Conservation (phyloP, 2,888 invertebrate genomes). For the Stramonita haemastoma region DNA sequence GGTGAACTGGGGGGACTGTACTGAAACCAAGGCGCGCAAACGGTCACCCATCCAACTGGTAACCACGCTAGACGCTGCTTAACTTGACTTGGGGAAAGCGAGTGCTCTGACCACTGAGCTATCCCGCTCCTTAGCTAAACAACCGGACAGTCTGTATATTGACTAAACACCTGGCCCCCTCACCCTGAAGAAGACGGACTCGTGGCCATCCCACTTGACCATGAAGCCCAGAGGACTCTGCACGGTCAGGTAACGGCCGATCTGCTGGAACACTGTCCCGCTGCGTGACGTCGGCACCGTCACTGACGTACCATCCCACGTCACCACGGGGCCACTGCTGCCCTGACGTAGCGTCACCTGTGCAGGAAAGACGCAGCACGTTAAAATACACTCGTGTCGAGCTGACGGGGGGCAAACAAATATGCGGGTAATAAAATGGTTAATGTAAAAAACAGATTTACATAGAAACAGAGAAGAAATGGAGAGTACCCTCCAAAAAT, state of each 20-base stretch:
- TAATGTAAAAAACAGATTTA: too few species aligned
- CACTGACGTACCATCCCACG: conserved; percentile 56
- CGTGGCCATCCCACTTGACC: conserved; percentile 87
- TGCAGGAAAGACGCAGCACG: not conserved
- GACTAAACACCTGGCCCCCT: not conserved
- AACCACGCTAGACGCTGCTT: too few species aligned
- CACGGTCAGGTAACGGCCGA: conserved; percentile 85
- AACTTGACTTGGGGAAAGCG: too few species aligned
- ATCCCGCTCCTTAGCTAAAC: too few species aligned
- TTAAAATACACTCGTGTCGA: not conserved
- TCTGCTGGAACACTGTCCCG: conserved; percentile 86
- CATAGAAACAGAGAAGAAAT: not conserved
- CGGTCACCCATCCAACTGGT: too few species aligned
- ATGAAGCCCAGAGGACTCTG: conserved; percentile 83
- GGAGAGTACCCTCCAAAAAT: not conserved
- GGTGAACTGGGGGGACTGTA: too few species aligned
- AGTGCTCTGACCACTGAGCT: too few species aligned
- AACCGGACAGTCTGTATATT: too few species aligned
- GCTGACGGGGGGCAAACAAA: too few species aligned
- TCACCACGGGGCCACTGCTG: conserved; percentile 57
- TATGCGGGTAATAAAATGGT: too few species aligned
- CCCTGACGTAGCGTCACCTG: conserved; percentile 51
- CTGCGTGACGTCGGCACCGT: conserved; percentile 73
- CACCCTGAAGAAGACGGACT: conserved; percentile 61
- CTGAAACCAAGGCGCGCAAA: too few species aligned